These are phyloP conservation scores for Aspidoscelis tigris DNA, from an alignment of 2,113 vertebrate species.

Conservation along the genomic window DNA sequence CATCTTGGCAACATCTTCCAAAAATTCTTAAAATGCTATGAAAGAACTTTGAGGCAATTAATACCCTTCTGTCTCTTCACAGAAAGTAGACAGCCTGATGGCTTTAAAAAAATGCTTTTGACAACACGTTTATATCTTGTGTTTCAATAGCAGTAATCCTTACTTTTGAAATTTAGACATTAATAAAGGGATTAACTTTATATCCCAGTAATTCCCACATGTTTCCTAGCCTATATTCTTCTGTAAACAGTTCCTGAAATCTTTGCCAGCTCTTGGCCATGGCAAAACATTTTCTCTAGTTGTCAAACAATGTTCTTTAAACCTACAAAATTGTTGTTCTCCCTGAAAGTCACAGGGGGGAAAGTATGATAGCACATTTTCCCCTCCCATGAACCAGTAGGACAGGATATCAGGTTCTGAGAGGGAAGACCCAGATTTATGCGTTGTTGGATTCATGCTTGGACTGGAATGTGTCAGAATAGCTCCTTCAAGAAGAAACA, in stretches of 20 bases:
- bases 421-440: constrained; percentile 71
- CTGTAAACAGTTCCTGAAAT: constrained; percentile 21
- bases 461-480: constrained; percentile 65
- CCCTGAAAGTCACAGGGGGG: constrained; percentile 49
- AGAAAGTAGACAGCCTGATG: constrained; percentile 33
- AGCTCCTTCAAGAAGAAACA: constrained; percentile 51
- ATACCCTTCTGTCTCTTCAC: constrained; percentile 58
- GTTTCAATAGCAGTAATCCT: constrained; percentile 1
- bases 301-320: constrained; percentile 29
- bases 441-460: constrained; percentile 68
- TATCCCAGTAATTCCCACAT: neutral
- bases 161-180: neutral
- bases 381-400: constrained; percentile 56
- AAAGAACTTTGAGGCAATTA: constrained; percentile 53
- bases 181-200: constrained; percentile 30
- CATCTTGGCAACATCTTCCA: constrained; percentile 56
- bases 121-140: constrained; percentile 11
- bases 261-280: neutral
- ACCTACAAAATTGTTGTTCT: constrained; percentile 39
- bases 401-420: constrained; percentile 58
- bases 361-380: constrained; percentile 41
- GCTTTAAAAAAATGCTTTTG: constrained; percentile 37
- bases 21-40: constrained; percentile 44
- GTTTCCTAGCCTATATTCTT: neutral
- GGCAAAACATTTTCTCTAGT: constrained; percentile 30